Evolutionary conservation across 2,113 vertebrate species (phyloP), one percentile per base, ranked within the genome.

Genomic region (Mola mola): DNA sequence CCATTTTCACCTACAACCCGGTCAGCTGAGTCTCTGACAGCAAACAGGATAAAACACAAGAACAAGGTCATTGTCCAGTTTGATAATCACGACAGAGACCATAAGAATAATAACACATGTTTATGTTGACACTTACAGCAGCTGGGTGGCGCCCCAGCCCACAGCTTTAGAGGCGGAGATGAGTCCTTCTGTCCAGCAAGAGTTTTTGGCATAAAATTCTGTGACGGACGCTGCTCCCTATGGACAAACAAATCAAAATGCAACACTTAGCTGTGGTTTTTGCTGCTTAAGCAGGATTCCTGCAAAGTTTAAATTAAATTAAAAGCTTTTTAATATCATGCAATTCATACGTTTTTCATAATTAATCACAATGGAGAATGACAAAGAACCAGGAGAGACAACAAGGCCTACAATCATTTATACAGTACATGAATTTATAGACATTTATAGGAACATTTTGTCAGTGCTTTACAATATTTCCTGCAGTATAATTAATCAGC

Each of bases 181-280:
- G 25, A 99, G 93, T 11, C 97, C 97, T 79, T 98, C 97, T 0
- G 96, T 98, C 96, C 97, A 99, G 19, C 96, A 91, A 21, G 97
- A 99, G 82, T 99, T 98, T 91, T 93, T 97, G 79, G 95, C 96
- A 1, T 99, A 99, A 78, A 99, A 99, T 22, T 99, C 97, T 33
- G 95, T 95, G 15, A 92, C 90, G 5, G 97, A 96, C 0, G 96
- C 94, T 0, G 93, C 93, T 0, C 96, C 97, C 97, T 99, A 46
- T 7, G 17, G 22, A 33, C 28, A 24, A 59, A 0, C 8, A 21
- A 15, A 16, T 1, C 36, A 4, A 28, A 15, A 8, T 6, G 9
- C 4, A 3, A 29, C 1, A 20, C 4, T 17, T 8, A 24, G 28
- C 44, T 28, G 16, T 19, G 16, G 9, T 9, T 16, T 47, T 22